phyloP scores from a whole-genome alignment of 2,113 vertebrate genomes.

The Thalassarche chlororhynchos region DNA sequence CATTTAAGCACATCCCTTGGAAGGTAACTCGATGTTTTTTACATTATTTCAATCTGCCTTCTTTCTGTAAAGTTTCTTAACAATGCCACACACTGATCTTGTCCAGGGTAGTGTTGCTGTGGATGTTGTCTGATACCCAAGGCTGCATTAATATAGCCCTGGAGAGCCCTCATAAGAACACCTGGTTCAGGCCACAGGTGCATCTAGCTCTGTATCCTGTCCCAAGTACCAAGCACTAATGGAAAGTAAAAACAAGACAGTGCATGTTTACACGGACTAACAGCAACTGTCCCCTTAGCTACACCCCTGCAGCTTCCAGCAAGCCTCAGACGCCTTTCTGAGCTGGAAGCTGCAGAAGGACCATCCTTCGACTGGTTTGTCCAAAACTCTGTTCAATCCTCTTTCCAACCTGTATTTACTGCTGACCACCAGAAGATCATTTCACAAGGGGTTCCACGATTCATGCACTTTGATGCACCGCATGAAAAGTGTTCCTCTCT shows the following conservation, averaged over 20 bases:
- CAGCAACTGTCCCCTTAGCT: neutral
- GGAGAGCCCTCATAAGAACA: neutral
- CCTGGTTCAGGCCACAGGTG: neutral
- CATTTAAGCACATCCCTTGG: neutral
- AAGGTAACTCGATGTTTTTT: neutral
- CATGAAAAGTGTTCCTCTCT: neutral
- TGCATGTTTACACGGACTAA: neutral
- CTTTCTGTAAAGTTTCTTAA: neutral
- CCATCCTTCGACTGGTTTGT: neutral
- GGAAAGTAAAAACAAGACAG: neutral
- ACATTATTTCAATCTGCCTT: neutral
- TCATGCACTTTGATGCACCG: neutral
- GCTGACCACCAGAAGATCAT: neutral
- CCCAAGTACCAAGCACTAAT: neutral
- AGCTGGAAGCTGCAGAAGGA: neutral
- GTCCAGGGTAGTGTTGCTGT: neutral
- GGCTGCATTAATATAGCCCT: neutral
- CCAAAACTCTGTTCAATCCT: neutral
- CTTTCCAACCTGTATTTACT: neutral
- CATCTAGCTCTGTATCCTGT: neutral
- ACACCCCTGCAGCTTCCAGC: neutral
- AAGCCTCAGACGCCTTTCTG: neutral
- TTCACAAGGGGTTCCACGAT: neutral
- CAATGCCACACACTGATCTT: neutral
- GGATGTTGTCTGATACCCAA: neutral